Percentiles rank a stretch among this genome's conserved stretches.
These are phyloP conservation scores for Heliornis fulica DNA, from an alignment of 2,113 vertebrate species.

Conservation along the genomic window DNA sequence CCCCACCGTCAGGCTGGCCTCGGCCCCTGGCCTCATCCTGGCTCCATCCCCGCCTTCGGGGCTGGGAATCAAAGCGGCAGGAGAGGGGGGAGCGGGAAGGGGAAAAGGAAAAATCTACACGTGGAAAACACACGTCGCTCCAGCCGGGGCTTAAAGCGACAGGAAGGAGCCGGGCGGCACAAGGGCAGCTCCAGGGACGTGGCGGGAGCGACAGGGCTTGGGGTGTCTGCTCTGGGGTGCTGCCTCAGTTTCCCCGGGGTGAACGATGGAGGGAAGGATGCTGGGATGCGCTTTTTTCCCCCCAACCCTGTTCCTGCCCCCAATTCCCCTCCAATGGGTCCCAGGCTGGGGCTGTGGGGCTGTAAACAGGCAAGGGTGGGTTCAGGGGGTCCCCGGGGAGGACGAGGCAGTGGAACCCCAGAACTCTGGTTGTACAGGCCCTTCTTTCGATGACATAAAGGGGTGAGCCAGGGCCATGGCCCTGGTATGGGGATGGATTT, in stretches of 20 bases:
- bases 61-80: not conserved
- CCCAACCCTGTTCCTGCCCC: not conserved
- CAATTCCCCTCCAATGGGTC: not conserved
- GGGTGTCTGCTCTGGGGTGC: fast-evolving
- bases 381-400: fast-evolving
- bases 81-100: not conserved
- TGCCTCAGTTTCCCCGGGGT: not conserved
- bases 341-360: not conserved
- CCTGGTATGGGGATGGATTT: fast-evolving
- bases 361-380: not conserved
- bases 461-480: fast-evolving
- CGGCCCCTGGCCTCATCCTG: not conserved
- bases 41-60: not conserved
- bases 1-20: not conserved
- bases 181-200: not conserved
- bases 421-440: too few species aligned
- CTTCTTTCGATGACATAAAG: not conserved
- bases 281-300: not conserved
- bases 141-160: not conserved
- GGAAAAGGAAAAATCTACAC: not conserved
- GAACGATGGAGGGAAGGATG: not conserved
- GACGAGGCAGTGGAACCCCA: fast-evolving
- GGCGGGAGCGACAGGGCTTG: not conserved
- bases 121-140: not conserved
- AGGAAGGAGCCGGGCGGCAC: not conserved